Percentiles rank a stretch among this genome's conserved stretches.
phyloP scores from a whole-genome alignment of 2,113 vertebrate genomes.

The Limanda limanda region DNA sequence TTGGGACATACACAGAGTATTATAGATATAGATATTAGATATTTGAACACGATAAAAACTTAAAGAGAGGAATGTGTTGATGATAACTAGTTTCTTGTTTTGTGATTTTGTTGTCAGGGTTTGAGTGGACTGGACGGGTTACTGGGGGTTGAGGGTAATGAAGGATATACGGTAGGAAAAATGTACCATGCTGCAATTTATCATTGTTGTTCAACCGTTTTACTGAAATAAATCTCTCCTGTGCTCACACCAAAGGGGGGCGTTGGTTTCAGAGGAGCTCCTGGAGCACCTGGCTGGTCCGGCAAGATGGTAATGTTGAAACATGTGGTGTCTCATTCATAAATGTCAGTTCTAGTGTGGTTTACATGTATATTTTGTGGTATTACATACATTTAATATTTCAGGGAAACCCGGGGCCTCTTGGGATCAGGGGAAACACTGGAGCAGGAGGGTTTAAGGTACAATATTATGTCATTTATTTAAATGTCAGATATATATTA shows the following conservation, averaged over 20 bases:
- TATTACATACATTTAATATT: slow-evolving; percentile 9
- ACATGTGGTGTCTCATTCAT: not conserved
- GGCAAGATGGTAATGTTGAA: slow-evolving; percentile 72
- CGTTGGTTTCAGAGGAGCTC: slow-evolving; percentile 69
- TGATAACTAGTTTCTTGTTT: slow-evolving; percentile 16
- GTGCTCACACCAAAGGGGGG: slow-evolving; percentile 69
- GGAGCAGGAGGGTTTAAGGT: slow-evolving; percentile 77
- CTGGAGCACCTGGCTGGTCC: slow-evolving; percentile 62
- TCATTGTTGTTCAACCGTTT: not conserved
- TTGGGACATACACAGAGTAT: not conserved
- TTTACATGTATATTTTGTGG: not conserved
- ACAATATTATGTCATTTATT: not conserved
- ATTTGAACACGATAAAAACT: not conserved
- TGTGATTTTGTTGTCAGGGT: slow-evolving; percentile 65
- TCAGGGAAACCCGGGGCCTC: slow-evolving; percentile 73
- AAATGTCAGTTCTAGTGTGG: not conserved
- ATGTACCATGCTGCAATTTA: not conserved
- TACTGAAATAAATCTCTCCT: not conserved
- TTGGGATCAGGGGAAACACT: slow-evolving; percentile 68
- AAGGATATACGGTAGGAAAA: slow-evolving; percentile 79
- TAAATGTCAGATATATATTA: not conserved
- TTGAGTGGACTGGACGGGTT: slow-evolving; percentile 78
- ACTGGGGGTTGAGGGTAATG: slow-evolving; percentile 82
- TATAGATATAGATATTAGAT: not conserved
- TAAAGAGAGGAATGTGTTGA: not conserved